Base-by-base conservation (phyloP, 1,140 invertebrate species). In the Luehdorfia chinensis region DNA sequence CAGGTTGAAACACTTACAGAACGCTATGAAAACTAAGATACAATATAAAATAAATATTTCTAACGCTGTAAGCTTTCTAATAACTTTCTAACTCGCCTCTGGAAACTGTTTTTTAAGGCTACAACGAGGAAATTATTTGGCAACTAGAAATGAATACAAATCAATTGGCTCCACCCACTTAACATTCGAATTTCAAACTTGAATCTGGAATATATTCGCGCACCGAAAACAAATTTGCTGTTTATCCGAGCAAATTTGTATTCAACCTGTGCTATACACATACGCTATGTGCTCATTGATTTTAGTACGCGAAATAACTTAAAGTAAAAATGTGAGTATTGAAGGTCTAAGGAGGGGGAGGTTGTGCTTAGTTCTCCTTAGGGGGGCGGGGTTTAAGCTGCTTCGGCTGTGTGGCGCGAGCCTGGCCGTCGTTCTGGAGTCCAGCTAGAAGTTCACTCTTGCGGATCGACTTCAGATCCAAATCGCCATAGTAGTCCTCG, bases 401-500 rank as follows among this genome's bases (percentile, higher is more conserved):
- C 83, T 90, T 89, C 60, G 87, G 83, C 79, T 88, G 87, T 59
- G 69, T 66, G 33, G 75, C 73, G 54, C 81, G 78, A 68, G 84
- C 73, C 56, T 75, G 75, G 59, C 89, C 90, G 67, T 90, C 90
- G 78, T 89, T 89, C 69, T 92, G 90, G 66, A 94, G 89, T 60
- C 95, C 95, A 63, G 93, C 89, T 70, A 94, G 89, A 56, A 96
- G 90, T 85, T 96, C 94, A 87, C 93, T 95, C 90, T 97, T 97
- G 87, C 94, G 93, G 90, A 97, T 95, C 87, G 92, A 91, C 91
- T 97, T 97, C 88, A 97, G 88, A 88, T 97, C 95, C 90, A 97
- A 86, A 85, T 97, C 95, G 60, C 96, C 96, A 75, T 97, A 97
- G 91, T 97, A 97, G 91, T 97, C 95, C 90, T 97, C 95, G 90